Base-by-base conservation (phyloP, 2,113 vertebrate genomes). In the Pelmatolapia mariae region DNA sequence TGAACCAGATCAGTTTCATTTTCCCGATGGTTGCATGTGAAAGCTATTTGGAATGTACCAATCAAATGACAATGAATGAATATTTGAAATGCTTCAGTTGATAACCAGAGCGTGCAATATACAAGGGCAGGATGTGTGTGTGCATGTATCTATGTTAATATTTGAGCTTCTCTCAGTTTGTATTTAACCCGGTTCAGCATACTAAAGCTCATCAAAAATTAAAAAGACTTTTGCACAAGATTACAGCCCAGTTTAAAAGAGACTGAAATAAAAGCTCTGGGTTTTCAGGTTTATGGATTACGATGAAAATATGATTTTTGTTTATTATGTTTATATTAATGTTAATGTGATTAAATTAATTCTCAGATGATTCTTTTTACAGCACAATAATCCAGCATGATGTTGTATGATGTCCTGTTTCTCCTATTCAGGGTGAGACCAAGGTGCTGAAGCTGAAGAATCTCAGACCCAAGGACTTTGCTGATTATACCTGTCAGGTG, bases 391-490 rank as follows among this genome's bases (percentile, higher is more conserved):
- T 78, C 47, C 18, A 78, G 12, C 24, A 10, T 15, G 53, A 3
- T 31, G 1, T 40, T 47, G 10, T 86, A 29, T 52, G 6, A 38
- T 47, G 5, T 53, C 1, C 80, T 66, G 13, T 38, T 85, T 80
- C 29, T 71, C 38, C 56, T 83, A 29, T 86, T 26, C 87, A 99
- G 99, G 99, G 98, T 54, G 99, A 99, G 96, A 99, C 99, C 36
- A 99, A 99, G 95, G 98, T 99, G 89, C 94, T 99, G 95, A 99
- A 99, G 92, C 95, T 99, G 93, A 99, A 99, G 95, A 99, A 99
- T 88, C 95, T 99, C 33, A 90, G 99, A 52, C 97, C 97, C 6
- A 98, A 98, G 89, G 98, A 99, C 95, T 99, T 98, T 16, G 98
- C 98, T 85, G 97, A 98, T 94, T 99, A 99, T 92, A 98, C 98